Evolutionary conservation across 2,113 vertebrate genomes (phyloP).

Genomic region (Pluvianellus socialis): DNA sequence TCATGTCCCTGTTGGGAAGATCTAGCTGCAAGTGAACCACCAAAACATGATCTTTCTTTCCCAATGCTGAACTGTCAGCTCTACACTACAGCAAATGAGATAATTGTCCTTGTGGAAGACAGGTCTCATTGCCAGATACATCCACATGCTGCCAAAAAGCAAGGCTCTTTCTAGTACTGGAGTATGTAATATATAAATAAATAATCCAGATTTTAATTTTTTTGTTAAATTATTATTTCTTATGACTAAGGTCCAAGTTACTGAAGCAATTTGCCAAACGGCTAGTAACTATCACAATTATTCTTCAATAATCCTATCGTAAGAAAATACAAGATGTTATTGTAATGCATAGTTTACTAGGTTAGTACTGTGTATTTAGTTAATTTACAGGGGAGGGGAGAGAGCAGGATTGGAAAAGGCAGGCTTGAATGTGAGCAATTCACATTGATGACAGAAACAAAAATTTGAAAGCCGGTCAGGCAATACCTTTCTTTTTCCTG

Average conservation of each 20-base stretch:
- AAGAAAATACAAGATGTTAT: not conserved
- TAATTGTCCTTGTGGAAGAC: not conserved
- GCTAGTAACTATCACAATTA: not conserved
- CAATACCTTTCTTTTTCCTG: not conserved
- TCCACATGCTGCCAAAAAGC: not conserved
- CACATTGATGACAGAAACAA: not conserved
- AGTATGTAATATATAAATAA: not conserved
- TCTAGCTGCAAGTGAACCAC: not conserved
- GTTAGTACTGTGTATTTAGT: not conserved
- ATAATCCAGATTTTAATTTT: not conserved
- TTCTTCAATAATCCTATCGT: not conserved
- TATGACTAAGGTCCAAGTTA: not conserved
- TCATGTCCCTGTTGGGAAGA: not conserved
- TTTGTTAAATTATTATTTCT: not conserved
- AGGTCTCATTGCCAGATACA: not conserved
- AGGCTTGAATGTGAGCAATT: not conserved
- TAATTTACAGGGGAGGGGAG: not conserved
- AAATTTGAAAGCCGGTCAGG: not conserved
- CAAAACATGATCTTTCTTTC: not conserved
- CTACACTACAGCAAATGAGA: not conserved
- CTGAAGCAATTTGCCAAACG: not conserved
- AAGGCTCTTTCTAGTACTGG: not conserved
- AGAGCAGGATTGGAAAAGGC: not conserved
- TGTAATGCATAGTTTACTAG: not conserved
- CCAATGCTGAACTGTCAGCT: not conserved